phyloP scores from a whole-genome alignment of 2,113 vertebrate species.

The Glareola pratincola region DNA sequence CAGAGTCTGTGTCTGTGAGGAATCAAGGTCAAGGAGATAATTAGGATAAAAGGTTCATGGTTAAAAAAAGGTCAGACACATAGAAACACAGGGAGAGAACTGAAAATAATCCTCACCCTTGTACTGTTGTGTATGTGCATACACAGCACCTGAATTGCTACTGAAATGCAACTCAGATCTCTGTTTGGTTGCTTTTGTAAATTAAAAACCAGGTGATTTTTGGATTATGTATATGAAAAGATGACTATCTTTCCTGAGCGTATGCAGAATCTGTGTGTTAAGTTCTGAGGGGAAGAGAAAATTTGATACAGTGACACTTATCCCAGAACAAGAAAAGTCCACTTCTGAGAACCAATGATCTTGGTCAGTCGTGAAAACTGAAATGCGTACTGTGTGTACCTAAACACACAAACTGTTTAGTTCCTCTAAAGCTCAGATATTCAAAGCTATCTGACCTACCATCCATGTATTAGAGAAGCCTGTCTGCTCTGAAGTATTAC shows the following conservation, averaged over 20 bases:
- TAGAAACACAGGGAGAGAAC: not conserved
- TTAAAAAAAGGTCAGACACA: not conserved
- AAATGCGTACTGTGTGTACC: not conserved
- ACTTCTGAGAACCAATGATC: not conserved
- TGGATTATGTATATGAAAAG: not conserved
- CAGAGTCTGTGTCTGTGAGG: not conserved
- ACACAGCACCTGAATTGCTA: not conserved
- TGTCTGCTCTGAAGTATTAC: not conserved
- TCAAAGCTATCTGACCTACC: not conserved
- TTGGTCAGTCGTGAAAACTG: not conserved
- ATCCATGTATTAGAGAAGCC: not conserved
- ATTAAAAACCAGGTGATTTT: not conserved
- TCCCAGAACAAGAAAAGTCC: not conserved
- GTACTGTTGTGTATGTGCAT: not conserved
- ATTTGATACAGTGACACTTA: not conserved
- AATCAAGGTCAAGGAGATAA: not conserved
- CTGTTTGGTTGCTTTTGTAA: not conserved
- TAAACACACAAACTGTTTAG: not conserved
- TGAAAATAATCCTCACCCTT: not conserved
- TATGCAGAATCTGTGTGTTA: not conserved
- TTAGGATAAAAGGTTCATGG: not conserved
- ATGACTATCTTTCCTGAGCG: not conserved
- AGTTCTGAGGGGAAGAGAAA: not conserved
- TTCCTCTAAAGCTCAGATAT: not conserved
- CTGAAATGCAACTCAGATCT: not conserved